Evolutionary conservation across 64 coral and sea anemone species (phyloP).

Genomic region (Stichodactyla mertensii): DNA sequence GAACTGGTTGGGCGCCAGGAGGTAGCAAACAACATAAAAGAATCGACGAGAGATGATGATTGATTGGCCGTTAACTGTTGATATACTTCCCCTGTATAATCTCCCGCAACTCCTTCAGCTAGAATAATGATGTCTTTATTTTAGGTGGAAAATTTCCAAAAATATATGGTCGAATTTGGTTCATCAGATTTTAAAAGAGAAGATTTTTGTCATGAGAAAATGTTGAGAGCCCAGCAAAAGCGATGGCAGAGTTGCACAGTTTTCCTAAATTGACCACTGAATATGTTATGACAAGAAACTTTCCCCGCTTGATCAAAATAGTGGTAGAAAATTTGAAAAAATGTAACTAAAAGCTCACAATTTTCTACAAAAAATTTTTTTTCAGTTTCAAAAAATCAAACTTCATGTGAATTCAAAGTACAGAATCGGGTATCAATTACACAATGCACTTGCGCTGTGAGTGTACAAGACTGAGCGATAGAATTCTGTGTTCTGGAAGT

Average conservation of each 20-base stretch:
- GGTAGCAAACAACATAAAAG: background rate
- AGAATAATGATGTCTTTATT: conserved; percentile 3
- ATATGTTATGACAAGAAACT: background rate
- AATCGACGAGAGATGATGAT: background rate
- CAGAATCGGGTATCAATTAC: background rate
- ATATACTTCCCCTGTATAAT: background rate
- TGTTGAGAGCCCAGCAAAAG: background rate
- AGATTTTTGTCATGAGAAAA: background rate
- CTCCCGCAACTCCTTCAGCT: background rate
- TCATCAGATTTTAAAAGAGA: background rate
- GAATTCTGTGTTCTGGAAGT: background rate
- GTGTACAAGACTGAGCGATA: background rate
- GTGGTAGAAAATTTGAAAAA: background rate
- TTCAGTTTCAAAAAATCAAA: background rate
- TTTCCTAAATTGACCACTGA: background rate
- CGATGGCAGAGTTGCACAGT: background rate
- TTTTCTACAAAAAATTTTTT: background rate
- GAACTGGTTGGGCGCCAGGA: background rate
- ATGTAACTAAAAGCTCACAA: background rate
- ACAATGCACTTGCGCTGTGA: background rate
- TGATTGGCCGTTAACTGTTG: background rate
- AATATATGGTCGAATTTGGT: background rate
- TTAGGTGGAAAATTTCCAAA: background rate
- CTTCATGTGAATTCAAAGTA: background rate
- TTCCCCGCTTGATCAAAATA: background rate